Conservation (phyloP, 2,797 vertebrate genomes). For the Halcyon badia region DNA sequence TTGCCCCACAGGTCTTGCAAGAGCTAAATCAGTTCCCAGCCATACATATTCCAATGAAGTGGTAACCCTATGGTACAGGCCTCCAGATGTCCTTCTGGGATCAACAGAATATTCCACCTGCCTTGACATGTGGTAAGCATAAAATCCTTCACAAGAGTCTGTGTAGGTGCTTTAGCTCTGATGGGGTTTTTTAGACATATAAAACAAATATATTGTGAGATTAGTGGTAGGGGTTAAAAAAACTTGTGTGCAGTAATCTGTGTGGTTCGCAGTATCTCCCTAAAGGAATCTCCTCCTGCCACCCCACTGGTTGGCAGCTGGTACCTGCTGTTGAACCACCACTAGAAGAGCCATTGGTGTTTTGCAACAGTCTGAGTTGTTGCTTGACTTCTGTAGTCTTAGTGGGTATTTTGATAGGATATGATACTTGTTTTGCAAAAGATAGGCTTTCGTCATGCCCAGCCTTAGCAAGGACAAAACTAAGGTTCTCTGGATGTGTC, state of each 20-base stretch:
- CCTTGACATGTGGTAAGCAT: conserved; percentile 96
- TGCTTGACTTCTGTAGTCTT: not conserved
- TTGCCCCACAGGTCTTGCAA: conserved; percentile 88
- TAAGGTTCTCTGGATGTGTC: not conserved
- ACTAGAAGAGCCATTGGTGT: not conserved
- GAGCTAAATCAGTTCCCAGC: conserved; percentile 96
- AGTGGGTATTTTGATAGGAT: not conserved
- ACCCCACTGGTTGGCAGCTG: not conserved
- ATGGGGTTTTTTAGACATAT: not conserved
- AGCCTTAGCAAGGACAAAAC: not conserved
- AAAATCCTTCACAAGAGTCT: not conserved
- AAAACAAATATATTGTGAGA: not conserved
- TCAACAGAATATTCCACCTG: conserved; percentile 98
- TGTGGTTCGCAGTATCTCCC: not conserved
- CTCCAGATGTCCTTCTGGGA: conserved; percentile 95
- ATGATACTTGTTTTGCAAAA: not conserved
- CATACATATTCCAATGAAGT: conserved; percentile 98
- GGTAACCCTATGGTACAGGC: conserved; percentile 97
- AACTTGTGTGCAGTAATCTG: not conserved
- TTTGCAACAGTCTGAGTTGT: not conserved
- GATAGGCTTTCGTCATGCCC: not conserved
- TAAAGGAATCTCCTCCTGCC: not conserved
- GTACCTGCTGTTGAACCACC: not conserved
- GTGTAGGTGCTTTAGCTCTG: not conserved
- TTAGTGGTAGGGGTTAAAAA: not conserved